A percentile compares a stretch with the other conserved stretches of the same genome.
phyloP scores from a whole-genome alignment of 92 coral and sea anemone genomes.

The Micromussa lordhowensis region DNA sequence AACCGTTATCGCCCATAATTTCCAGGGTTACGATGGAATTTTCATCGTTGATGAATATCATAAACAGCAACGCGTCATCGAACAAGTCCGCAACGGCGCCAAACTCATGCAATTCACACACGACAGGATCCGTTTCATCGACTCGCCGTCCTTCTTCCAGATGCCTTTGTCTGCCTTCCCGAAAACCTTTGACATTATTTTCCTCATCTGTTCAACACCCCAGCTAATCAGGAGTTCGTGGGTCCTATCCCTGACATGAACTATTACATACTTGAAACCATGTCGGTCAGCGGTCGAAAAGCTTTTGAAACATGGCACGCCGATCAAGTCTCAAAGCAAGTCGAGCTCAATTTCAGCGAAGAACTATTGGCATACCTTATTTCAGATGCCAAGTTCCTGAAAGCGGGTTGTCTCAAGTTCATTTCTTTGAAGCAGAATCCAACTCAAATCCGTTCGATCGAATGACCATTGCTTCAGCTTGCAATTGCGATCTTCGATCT shows the following conservation, averaged over 20 bases:
- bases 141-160: not conserved
- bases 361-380: not conserved
- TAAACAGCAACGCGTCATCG: too few species aligned
- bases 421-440: too few species aligned
- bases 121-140: not conserved
- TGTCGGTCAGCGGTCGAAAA: not conserved
- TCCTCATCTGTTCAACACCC: slow-evolving; percentile 10
- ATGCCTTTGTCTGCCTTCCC: not conserved
- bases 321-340: too few species aligned
- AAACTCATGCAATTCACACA: not conserved
- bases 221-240: not conserved
- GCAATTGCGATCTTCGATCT: too few species aligned
- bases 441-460: too few species aligned
- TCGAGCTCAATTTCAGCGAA: too few species aligned
- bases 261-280: not conserved
- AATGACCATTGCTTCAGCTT: too few species aligned
- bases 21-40: too few species aligned
- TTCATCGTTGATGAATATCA: too few species aligned
- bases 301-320: not conserved
- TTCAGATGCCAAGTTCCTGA: too few species aligned
- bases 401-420: too few species aligned
- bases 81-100: not conserved
- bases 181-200: not conserved
- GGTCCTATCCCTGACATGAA: not conserved
- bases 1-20: too few species aligned